Evolutionary conservation across 2,113 vertebrate genomes (phyloP).

Genomic region (Macrotis lagotis): DNA sequence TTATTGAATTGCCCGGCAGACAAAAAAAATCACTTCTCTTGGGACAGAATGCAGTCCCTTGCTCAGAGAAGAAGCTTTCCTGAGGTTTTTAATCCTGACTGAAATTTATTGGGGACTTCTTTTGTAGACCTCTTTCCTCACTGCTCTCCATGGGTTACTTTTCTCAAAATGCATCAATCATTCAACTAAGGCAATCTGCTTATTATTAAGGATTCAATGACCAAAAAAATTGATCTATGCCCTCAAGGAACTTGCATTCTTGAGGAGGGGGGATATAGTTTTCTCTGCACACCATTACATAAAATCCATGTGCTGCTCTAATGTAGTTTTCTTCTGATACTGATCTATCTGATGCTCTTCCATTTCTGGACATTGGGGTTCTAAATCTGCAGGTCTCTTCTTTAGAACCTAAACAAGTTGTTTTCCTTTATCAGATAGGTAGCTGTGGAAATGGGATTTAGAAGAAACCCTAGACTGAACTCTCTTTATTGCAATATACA

Average conservation of each 20-base stretch:
- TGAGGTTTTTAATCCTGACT: too few relatives aligned
- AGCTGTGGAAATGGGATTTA: background rate
- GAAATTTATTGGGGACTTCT: too few relatives aligned
- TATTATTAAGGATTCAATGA: background rate
- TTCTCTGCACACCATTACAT: background rate
- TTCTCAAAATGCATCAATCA: too few relatives aligned
- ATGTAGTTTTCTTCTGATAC: background rate
- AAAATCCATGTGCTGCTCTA: background rate
- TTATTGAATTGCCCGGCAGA: too few relatives aligned
- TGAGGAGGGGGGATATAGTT: accelerated
- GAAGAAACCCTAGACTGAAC: background rate
- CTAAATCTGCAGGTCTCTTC: background rate
- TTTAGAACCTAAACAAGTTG: background rate
- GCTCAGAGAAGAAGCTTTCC: too few relatives aligned
- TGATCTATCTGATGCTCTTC: background rate
- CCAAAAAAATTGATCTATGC: background rate
- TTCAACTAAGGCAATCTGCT: background rate
- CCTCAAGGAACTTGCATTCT: background rate
- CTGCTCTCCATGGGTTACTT: too few relatives aligned
- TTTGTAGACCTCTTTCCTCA: too few relatives aligned
- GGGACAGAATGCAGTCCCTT: too few relatives aligned
- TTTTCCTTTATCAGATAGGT: background rate
- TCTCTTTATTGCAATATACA: background rate
- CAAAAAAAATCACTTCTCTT: too few relatives aligned
- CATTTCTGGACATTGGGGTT: background rate